Percentiles rank a stretch among this genome's conserved stretches.
Evolutionary conservation across 2,888 invertebrate genomes (phyloP).

Genomic region (Heteromurus nitidus): DNA sequence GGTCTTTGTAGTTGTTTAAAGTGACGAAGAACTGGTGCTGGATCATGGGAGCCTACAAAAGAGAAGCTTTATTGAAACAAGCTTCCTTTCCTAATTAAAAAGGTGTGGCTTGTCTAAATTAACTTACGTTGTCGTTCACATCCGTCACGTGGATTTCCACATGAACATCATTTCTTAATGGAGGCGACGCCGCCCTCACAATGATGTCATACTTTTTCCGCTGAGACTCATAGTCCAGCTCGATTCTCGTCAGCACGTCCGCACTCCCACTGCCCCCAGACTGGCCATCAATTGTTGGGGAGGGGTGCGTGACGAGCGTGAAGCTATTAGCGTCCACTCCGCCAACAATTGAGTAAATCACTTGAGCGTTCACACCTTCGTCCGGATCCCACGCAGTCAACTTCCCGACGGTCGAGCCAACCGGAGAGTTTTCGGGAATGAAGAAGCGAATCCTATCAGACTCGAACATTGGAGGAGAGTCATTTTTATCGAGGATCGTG

Average conservation of each 20-base stretch:
- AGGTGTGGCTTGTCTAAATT: background rate
- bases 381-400: constrained; percentile 94
- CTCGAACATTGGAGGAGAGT: constrained; percentile 92
- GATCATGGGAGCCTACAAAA: constrained; percentile 64
- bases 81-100: background rate
- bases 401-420: constrained; percentile 94
- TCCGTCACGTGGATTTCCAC: constrained; percentile 93
- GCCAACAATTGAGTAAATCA: constrained; percentile 95
- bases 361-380: constrained; percentile 90
- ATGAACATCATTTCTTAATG: constrained; percentile 90
- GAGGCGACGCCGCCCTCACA: constrained; percentile 92
- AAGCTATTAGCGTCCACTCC: constrained; percentile 94
- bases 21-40: constrained; percentile 83
- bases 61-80: constrained; percentile 28
- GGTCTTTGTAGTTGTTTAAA: constrained; percentile 95
- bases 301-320: constrained; percentile 84
- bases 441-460: constrained; percentile 91
- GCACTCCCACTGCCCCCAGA: constrained; percentile 80
- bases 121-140: constrained; percentile 91
- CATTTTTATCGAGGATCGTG: constrained; percentile 78
- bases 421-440: constrained; percentile 96
- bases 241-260: constrained; percentile 90
- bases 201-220: constrained; percentile 86
- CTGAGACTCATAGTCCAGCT: constrained; percentile 96
- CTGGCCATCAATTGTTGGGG: constrained; percentile 73